phyloP scores from a whole-genome alignment of 2,888 invertebrate species.

The Mechanitis messenoides region DNA sequence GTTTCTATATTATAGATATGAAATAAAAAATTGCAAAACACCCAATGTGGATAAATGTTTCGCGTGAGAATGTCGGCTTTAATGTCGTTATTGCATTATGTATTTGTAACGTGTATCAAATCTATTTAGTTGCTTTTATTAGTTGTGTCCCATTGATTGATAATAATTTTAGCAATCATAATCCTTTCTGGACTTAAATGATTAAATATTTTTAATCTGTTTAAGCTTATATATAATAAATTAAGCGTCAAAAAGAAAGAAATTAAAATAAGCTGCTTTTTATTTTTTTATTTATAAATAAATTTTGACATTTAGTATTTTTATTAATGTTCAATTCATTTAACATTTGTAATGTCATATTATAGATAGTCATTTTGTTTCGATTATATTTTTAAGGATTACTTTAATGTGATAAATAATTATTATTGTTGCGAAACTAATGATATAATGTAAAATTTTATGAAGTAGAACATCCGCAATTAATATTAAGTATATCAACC shows the following conservation, averaged over 20 bases:
- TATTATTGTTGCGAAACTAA: background rate
- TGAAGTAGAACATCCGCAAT: constrained; percentile 8
- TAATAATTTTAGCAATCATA: too few relatives aligned
- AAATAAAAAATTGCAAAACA: constrained; percentile 15
- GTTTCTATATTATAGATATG: background rate
- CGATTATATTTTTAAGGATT: too few relatives aligned
- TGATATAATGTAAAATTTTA: constrained; percentile 1
- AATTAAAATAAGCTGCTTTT: too few relatives aligned
- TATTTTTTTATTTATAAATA: too few relatives aligned
- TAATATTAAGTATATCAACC: background rate
- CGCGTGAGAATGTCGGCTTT: constrained; percentile 32
- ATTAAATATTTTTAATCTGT: too few relatives aligned
- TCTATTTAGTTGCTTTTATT: constrained; percentile 9
- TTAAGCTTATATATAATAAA: too few relatives aligned
- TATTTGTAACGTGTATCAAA: constrained; percentile 19
- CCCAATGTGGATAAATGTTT: constrained; percentile 22
- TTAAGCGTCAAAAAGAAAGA: too few relatives aligned
- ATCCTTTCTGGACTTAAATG: too few relatives aligned
- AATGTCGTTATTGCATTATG: constrained; percentile 19
- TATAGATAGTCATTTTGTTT: too few relatives aligned
- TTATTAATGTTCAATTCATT: too few relatives aligned
- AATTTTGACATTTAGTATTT: too few relatives aligned
- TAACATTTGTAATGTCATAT: too few relatives aligned
- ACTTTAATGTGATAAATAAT: background rate
- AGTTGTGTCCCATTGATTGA: background rate